phyloP scores from a whole-genome alignment of 2,113 vertebrate genomes.

The Coturnix japonica region DNA sequence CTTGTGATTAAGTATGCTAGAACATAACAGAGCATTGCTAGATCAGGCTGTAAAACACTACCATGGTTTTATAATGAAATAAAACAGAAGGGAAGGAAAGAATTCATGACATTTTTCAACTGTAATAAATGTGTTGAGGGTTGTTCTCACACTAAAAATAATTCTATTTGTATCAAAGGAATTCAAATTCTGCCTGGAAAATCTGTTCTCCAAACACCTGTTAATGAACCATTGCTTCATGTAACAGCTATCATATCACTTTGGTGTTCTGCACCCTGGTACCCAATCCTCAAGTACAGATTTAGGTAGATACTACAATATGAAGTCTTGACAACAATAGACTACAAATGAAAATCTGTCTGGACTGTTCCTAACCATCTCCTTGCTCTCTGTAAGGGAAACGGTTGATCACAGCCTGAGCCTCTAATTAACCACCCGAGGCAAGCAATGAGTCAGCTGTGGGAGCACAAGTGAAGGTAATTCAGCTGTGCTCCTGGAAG shows the following conservation, averaged over 20 bases:
- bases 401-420: no score
- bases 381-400: background rate
- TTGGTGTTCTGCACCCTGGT: background rate
- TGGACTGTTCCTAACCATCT: background rate
- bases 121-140: background rate
- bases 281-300: no score
- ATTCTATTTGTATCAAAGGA: background rate
- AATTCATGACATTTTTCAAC: background rate
- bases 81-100: background rate
- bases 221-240: background rate
- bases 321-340: background rate
- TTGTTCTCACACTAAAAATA: background rate
- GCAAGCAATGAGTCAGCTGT: no score
- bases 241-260: rapidly evolving
- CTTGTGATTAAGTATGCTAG: background rate
- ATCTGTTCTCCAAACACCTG: rapidly evolving
- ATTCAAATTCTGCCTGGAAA: background rate
- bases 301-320: background rate
- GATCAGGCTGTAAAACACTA: background rate
- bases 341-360: background rate
- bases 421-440: no score
- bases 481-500: no score
- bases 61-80: background rate
- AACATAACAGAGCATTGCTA: background rate
- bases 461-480: no score